These are phyloP conservation scores for Labrus mixtus DNA, from an alignment of 2,113 vertebrate genomes.

Conservation along the genomic window DNA sequence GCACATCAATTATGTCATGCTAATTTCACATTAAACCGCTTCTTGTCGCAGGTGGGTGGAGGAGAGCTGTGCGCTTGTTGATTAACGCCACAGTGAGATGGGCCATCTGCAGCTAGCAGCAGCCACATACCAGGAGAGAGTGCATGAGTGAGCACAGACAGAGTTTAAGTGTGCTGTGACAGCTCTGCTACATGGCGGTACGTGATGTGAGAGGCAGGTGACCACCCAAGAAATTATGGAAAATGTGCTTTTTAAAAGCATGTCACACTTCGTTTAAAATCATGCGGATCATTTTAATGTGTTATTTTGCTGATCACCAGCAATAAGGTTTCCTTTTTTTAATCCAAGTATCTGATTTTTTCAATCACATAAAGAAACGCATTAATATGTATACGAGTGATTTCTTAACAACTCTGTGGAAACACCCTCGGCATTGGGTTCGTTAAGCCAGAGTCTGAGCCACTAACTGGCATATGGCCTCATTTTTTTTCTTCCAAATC, in stretches of 20 bases:
- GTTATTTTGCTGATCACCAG: not conserved
- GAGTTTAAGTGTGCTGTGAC: slow-evolving; percentile 20
- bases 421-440: slow-evolving; percentile 17
- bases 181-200: not conserved
- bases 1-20: slow-evolving; percentile 50
- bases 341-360: slow-evolving; percentile 5
- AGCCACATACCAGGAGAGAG: not conserved
- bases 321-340: not conserved
- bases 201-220: slow-evolving; percentile 16
- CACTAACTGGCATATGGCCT: slow-evolving; percentile 56
- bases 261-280: slow-evolving; percentile 7
- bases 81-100: slow-evolving; percentile 41
- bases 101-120: slow-evolving; percentile 47
- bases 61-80: slow-evolving; percentile 37
- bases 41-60: slow-evolving; percentile 49
- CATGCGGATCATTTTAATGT: not conserved
- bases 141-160: not conserved
- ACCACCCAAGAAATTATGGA: not conserved
- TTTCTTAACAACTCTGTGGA: slow-evolving; percentile 13
- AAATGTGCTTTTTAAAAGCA: slow-evolving; percentile 23
- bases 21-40: slow-evolving; percentile 48
- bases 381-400: not conserved
- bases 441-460: slow-evolving; percentile 48
- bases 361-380: not conserved
- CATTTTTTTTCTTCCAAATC: slow-evolving; percentile 14